These are phyloP conservation scores for Eurypyga helias DNA, from an alignment of 2,113 vertebrate genomes.

Conservation along the genomic window DNA sequence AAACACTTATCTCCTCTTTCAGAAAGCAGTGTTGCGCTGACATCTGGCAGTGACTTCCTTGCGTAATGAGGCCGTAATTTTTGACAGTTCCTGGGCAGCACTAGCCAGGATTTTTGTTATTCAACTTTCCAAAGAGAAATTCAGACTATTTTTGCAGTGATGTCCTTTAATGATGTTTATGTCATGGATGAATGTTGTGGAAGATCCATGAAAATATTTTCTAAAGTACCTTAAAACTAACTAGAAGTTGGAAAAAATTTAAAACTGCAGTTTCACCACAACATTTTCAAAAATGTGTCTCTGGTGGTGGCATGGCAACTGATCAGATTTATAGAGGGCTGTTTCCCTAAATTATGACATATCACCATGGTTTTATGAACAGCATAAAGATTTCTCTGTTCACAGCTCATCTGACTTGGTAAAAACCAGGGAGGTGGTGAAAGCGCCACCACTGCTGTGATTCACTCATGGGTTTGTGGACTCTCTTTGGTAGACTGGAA, in stretches of 20 bases:
- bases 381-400: neutral
- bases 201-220: neutral
- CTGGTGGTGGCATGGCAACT: neutral
- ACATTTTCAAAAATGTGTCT: neutral
- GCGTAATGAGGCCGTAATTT: conserved; percentile 22
- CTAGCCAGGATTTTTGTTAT: neutral
- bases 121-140: neutral
- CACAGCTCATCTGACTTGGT: neutral
- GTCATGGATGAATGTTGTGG: neutral
- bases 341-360: neutral
- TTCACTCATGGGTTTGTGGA: neutral
- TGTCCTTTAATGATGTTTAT: neutral
- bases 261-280: neutral
- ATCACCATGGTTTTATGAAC: neutral
- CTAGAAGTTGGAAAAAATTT: neutral
- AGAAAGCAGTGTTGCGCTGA: neutral
- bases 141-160: neutral
- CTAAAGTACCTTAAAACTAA: neutral
- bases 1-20: conserved; percentile 27
- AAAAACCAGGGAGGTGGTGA: neutral
- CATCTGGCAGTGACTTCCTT: conserved; percentile 29
- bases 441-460: neutral
- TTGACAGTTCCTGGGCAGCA: neutral
- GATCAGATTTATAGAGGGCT: neutral
- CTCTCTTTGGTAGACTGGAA: neutral